Conservation (phyloP, 2,797 vertebrate genomes). For the Gallinago solitaria region DNA sequence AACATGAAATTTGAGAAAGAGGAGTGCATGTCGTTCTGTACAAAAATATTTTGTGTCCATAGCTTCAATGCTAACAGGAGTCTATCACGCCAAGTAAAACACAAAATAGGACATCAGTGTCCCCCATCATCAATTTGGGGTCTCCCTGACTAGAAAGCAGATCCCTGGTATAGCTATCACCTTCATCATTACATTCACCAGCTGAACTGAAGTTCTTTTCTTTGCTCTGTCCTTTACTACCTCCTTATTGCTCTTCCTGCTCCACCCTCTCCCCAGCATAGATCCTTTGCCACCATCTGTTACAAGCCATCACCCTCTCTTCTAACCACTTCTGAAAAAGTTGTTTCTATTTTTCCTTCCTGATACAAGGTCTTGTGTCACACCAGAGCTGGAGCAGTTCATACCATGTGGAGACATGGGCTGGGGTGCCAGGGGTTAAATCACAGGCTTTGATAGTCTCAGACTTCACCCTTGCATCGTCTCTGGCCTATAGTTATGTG, state of each 20-base stretch:
- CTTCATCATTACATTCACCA: neutral
- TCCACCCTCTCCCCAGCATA: neutral
- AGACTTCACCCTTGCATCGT: neutral
- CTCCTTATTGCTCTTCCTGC: neutral
- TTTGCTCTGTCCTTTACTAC: neutral
- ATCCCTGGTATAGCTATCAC: neutral
- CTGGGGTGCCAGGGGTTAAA: neutral
- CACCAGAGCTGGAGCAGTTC: neutral
- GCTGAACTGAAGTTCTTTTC: neutral
- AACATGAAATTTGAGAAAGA: neutral
- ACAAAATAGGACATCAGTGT: neutral
- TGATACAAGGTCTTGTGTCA: neutral
- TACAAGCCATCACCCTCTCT: neutral
- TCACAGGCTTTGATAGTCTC: accelerated
- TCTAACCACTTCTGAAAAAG: neutral
- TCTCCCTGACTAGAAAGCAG: neutral
- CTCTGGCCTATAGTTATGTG: neutral
- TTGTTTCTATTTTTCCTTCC: neutral
- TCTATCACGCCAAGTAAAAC: neutral
- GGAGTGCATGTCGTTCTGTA: neutral
- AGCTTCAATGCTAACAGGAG: neutral
- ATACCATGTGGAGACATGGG: accelerated
- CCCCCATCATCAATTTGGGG: neutral
- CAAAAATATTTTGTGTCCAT: neutral
- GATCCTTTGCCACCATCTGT: neutral